A percentile compares a stretch with the other conserved stretches of the same genome.
Conservation (phyloP, 2,113 vertebrate genomes). For the Rhabdomys dilectus region DNA sequence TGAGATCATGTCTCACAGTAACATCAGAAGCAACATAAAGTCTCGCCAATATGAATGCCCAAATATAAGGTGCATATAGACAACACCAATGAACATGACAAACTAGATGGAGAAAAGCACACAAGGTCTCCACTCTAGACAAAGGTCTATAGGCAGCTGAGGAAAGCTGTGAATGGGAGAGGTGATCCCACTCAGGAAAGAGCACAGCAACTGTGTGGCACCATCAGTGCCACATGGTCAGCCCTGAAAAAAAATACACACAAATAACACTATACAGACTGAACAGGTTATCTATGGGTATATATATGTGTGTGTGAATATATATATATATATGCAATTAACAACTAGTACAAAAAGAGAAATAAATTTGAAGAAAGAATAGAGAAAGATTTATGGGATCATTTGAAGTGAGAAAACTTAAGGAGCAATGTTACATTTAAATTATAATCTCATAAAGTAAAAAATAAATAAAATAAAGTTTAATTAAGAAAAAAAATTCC, state of each 20-base stretch:
- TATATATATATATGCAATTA: background rate
- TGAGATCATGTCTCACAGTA: background rate
- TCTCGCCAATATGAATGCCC: background rate
- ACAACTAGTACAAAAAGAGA: background rate
- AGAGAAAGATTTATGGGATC: too few relatives aligned
- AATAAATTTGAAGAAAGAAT: background rate
- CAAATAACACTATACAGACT: background rate
- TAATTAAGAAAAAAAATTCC: background rate
- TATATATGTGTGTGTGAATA: background rate
- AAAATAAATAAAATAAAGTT: background rate
- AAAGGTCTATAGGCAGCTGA: background rate
- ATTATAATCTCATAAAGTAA: background rate
- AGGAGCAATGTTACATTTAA: background rate
- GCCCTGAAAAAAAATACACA: background rate
- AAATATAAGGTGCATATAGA: background rate
- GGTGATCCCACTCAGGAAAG: background rate
- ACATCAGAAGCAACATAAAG: background rate
- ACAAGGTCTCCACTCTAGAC: background rate
- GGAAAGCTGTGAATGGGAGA: background rate
- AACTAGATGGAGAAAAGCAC: background rate
- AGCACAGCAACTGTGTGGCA: too few relatives aligned
- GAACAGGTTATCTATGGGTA: background rate
- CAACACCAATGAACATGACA: background rate
- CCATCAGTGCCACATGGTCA: background rate
- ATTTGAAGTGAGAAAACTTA: background rate